Conservation (phyloP, 2,797 vertebrate genomes). For the Toxotes lorentzi region DNA sequence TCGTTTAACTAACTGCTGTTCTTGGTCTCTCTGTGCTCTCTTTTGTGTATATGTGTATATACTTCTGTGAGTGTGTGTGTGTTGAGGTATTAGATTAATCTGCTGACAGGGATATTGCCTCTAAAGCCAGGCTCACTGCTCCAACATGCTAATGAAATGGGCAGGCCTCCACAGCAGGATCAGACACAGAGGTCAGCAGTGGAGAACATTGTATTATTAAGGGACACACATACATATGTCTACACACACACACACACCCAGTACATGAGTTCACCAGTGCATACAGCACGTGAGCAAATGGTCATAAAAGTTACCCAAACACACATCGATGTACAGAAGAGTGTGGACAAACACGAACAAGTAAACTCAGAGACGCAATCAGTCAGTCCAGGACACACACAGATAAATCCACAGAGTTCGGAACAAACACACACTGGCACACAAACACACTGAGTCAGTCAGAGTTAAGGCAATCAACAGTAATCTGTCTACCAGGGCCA, state of each 20-base stretch:
- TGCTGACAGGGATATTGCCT: slow-evolving; percentile 84
- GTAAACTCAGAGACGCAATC: slow-evolving; percentile 41
- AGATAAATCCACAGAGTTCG: slow-evolving; percentile 56
- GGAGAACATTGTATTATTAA: slow-evolving; percentile 69
- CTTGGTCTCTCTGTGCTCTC: slow-evolving; percentile 22
- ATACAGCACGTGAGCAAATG: slow-evolving; percentile 4
- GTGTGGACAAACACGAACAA: slow-evolving; percentile 28
- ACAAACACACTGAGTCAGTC: slow-evolving; percentile 52
- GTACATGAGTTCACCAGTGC: neutral
- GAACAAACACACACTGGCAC: slow-evolving; percentile 53
- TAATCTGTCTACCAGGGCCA: slow-evolving; percentile 63
- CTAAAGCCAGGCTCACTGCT: slow-evolving; percentile 84
- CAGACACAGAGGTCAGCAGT: slow-evolving; percentile 82
- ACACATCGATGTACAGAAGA: slow-evolving; percentile 1
- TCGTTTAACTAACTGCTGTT: slow-evolving; percentile 39
- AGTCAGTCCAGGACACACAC: slow-evolving; percentile 46
- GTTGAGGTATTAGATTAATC: slow-evolving; percentile 86
- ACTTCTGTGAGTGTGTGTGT: slow-evolving; percentile 18
- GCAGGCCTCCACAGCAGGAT: slow-evolving; percentile 83
- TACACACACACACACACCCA: neutral
- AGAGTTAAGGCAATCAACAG: slow-evolving; percentile 71
- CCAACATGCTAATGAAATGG: slow-evolving; percentile 86
- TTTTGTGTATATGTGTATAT: slow-evolving; percentile 39
- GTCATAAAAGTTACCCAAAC: slow-evolving; percentile 14
- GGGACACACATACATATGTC: slow-evolving; percentile 22